Percentiles rank a stretch among this genome's conserved stretches.
These are phyloP conservation scores for Tenodera sinensis DNA, from an alignment of 2,888 invertebrate genomes.

Conservation along the genomic window DNA sequence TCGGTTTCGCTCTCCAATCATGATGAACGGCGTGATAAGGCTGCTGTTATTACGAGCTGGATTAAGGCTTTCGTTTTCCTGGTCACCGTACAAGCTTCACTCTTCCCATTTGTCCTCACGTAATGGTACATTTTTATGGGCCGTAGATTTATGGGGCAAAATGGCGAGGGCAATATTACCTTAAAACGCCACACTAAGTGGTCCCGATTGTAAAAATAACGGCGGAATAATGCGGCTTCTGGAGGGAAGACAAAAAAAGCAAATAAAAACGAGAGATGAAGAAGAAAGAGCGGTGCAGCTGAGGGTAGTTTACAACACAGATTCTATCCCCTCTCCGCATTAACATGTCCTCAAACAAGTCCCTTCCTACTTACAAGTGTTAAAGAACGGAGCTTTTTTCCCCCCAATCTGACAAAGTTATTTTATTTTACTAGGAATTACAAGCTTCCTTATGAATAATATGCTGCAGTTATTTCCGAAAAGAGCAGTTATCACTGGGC, in stretches of 20 bases:
- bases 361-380: neutral
- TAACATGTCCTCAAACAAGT: neutral
- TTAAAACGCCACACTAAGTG: constrained; percentile 29
- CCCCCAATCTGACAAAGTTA: no score
- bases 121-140: constrained; percentile 34
- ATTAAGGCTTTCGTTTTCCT: constrained; percentile 27
- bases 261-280: neutral
- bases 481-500: no score
- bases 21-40: constrained; percentile 32
- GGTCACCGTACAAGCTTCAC: constrained; percentile 27
- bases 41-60: constrained; percentile 30
- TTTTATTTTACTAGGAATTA: no score
- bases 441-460: no score
- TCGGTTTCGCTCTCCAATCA: constrained; percentile 21
- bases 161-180: constrained; percentile 27
- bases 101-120: constrained; percentile 29
- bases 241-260: neutral
- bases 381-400: neutral
- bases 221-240: constrained; percentile 19
- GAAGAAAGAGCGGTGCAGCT: neutral
- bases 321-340: neutral
- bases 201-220: constrained; percentile 26
- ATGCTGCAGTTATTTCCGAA: no score
- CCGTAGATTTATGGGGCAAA: constrained; percentile 30
- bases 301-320: neutral